Evolutionary conservation across 1,140 invertebrate species (phyloP).

Genomic region (Macrobrachium nipponense): DNA sequence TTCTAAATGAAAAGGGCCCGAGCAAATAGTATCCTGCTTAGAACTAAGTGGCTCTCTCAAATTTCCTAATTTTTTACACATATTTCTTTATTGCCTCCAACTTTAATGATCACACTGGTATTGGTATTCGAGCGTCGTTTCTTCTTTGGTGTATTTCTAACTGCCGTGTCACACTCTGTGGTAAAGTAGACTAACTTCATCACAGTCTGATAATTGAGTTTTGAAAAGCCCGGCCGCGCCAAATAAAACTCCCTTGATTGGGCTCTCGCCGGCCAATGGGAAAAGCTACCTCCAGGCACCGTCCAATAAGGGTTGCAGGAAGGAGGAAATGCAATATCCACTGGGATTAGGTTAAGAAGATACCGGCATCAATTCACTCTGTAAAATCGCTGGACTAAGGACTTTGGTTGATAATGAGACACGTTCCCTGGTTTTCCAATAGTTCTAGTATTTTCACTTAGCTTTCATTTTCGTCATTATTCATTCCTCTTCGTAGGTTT

Average conservation of each 20-base stretch:
- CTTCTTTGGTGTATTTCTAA: not conserved
- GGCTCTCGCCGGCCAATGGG: constrained; percentile 5
- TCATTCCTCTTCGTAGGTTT: no score
- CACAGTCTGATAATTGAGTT: constrained; percentile 36
- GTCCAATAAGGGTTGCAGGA: constrained; percentile 3
- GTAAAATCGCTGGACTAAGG: constrained; percentile 25
- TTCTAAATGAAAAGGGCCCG: no score
- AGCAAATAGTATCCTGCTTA: no score
- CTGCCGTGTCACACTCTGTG: not conserved
- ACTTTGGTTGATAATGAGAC: constrained; percentile 9
- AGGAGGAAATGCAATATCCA: constrained; percentile 29
- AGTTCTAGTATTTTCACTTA: not conserved
- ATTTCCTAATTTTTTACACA: no score
- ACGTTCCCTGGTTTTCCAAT: not conserved
- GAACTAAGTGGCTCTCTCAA: no score
- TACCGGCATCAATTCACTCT: constrained; percentile 22
- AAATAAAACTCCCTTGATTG: constrained; percentile 38
- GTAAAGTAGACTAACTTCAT: constrained; percentile 19
- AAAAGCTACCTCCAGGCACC: not conserved
- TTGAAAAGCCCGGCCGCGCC: constrained; percentile 23
- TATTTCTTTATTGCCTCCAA: no score
- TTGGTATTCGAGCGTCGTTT: not conserved
- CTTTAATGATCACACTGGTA: not conserved
- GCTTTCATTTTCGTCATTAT: not conserved
- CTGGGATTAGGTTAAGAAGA: constrained; percentile 33